These are phyloP conservation scores for Dicrostonyx torquatus DNA, from an alignment of 2,797 vertebrate species.

Conservation along the genomic window DNA sequence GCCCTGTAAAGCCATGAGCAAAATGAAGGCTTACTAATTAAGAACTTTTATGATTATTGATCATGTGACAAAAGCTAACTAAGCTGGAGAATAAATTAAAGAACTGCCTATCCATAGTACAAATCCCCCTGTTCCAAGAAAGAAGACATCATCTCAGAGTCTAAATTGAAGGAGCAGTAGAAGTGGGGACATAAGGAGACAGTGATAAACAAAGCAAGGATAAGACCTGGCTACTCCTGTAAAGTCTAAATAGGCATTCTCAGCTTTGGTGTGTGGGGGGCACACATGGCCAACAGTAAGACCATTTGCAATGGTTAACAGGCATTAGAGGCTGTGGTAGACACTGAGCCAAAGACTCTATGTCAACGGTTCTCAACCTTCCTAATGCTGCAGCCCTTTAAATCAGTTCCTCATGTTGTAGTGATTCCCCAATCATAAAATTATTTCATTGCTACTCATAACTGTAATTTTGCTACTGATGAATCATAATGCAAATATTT, in stretches of 20 bases:
- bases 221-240: background rate
- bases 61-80: constrained; percentile 25
- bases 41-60: background rate
- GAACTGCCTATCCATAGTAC: background rate
- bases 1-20: background rate
- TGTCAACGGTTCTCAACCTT: background rate
- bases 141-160: background rate
- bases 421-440: background rate
- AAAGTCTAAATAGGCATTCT: background rate
- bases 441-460: background rate
- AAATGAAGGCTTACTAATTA: background rate
- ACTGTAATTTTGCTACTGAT: background rate
- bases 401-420: background rate
- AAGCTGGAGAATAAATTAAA: background rate
- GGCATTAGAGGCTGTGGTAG: background rate
- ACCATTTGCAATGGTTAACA: background rate
- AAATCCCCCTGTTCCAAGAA: constrained; percentile 17
- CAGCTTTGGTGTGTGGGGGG: background rate
- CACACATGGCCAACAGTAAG: background rate
- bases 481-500: background rate
- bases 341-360: background rate
- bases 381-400: background rate
- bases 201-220: background rate
- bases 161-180: background rate
- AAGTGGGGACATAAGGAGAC: background rate